A percentile compares a stretch with the other conserved stretches of the same genome.
Conservation (phyloP, 2,797 vertebrate genomes). For the Natrix natrix region DNA sequence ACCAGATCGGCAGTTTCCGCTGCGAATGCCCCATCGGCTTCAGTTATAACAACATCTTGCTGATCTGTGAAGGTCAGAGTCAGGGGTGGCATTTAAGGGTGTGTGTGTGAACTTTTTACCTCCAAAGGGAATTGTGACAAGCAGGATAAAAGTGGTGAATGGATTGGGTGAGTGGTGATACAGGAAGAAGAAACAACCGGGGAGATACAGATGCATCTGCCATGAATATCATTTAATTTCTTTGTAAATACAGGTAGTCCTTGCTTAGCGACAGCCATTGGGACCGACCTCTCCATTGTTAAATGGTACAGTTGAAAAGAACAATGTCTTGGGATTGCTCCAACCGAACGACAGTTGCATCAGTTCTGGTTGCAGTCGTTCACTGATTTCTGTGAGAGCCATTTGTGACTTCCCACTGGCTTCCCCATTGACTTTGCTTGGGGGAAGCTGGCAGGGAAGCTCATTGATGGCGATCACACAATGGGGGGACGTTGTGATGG, state of each 20-base stretch:
- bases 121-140: neutral
- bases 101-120: neutral
- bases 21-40: constrained; percentile 92
- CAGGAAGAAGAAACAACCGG: neutral
- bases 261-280: neutral
- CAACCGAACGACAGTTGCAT: neutral
- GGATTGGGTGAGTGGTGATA: neutral
- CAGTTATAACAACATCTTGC: constrained; percentile 89
- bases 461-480: neutral
- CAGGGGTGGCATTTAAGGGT: neutral
- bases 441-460: neutral
- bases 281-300: neutral
- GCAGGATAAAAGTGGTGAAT: neutral
- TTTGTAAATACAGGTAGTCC: neutral
- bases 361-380: neutral
- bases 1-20: constrained; percentile 92
- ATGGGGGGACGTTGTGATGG: neutral
- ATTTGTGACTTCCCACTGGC: neutral
- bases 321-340: neutral
- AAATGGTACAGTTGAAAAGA: neutral
- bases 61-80: constrained; percentile 88
- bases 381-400: neutral
- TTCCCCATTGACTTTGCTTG: neutral
- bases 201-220: neutral
- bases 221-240: neutral